Evolutionary conservation across 2,888 invertebrate species (phyloP), one percentile per base, ranked within the genome.

Genomic region (Cephus pygmeus): DNA sequence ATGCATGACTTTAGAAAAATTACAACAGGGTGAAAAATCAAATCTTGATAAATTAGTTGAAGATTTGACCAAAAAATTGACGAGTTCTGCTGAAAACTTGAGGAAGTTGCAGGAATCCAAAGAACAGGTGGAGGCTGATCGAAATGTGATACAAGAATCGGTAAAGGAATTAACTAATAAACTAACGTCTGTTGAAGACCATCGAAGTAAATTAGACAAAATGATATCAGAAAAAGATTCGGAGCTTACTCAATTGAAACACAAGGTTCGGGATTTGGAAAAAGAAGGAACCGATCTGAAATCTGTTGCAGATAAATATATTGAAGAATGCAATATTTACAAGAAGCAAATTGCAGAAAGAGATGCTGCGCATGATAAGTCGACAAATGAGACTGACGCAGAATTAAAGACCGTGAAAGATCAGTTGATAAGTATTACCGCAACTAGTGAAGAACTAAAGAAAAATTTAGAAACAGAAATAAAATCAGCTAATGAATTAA

Each of bases 261-360:
- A 80, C 3, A 93, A 92, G 87, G 84, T 93, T 33, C 87, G 87
- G 73, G 92, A 93, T 82, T 85, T 93, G 75, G 92, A 93, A 86
- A 88, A 89, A 81, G 88, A 92, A 73, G 83, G 92, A 78, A 87
- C 87, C 79, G 92, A 92, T 84, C 92, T 92, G 75, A 93, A 92
- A 85, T 91, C 92, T 85, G 84, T 92, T 76, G 92, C 90, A 23
- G 90, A 89, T 82, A 92, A 93, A 76, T 93, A 93, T 81, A 92
- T 92, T 82, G 93, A 92, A 4, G 93, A 93, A 81, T 93, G 92
- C 87, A 81, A 90, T 73, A 93, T 93, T 84, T 92, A 92, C 79
- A 93, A 93, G 86, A 93, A 92, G 83, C 88, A 93, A 69, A 92
- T 92, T 83, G 92, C 91, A 81, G 92, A 93, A 83, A 80, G 93